Evolutionary conservation across 2,888 invertebrate species (phyloP).

Genomic region (Drosophila emarginata): DNA sequence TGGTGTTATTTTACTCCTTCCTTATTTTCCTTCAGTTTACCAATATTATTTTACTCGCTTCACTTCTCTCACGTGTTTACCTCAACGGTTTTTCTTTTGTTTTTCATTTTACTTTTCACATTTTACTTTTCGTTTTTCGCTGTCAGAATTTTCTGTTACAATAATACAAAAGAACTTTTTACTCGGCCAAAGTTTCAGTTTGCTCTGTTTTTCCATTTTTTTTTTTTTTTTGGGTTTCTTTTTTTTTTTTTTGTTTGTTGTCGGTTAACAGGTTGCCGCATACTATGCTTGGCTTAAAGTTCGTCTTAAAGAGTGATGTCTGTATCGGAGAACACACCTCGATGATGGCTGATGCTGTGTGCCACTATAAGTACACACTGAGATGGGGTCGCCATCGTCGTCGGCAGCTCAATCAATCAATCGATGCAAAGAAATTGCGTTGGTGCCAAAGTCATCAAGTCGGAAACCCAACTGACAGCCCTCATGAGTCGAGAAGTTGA

Average conservation of each 20-base stretch:
- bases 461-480: conserved; percentile 59
- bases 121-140: conserved; percentile 26
- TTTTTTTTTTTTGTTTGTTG: conserved; percentile 2
- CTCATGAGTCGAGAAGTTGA: conserved; percentile 35
- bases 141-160: conserved; percentile 69
- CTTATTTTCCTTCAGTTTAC: conserved; percentile 28
- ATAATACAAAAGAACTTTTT: conserved; percentile 65
- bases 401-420: conserved; percentile 61
- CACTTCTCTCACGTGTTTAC: conserved; percentile 64
- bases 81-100: conserved; percentile 28
- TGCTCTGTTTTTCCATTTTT: conserved; percentile 19
- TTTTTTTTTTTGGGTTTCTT: too few species aligned
- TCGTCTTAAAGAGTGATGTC: conserved; percentile 11
- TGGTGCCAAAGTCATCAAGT: conserved; percentile 66
- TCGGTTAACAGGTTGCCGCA: conserved; percentile 66
- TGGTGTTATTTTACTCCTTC: background rate
- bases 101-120: background rate
- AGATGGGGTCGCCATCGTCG: conserved; percentile 3
- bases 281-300: conserved; percentile 16
- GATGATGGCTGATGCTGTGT: conserved; percentile 10
- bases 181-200: conserved; percentile 29
- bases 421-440: conserved; percentile 47
- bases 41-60: conserved; percentile 71
- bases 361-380: conserved; percentile 20
- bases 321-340: background rate